phyloP scores from a whole-genome alignment of 2,797 vertebrate species.

The Hozukius guyotensis region DNA sequence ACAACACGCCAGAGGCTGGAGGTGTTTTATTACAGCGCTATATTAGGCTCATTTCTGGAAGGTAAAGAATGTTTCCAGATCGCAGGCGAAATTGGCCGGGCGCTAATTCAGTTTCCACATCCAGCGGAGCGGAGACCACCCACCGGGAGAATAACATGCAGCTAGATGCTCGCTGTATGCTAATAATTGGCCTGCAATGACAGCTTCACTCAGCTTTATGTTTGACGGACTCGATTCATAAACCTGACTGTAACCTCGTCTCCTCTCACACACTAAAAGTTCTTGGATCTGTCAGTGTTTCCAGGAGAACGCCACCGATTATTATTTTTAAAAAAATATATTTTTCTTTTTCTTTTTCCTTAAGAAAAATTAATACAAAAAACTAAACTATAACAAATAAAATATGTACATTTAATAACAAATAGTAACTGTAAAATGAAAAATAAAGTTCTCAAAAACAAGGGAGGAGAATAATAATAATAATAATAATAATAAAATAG shows the following conservation, averaged over 20 bases:
- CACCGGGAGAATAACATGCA: constrained; percentile 70
- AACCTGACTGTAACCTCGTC: not conserved
- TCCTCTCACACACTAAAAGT: not conserved
- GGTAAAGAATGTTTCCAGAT: constrained; percentile 91
- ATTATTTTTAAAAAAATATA: not conserved
- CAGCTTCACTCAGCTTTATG: constrained; percentile 56
- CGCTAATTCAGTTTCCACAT: constrained; percentile 86
- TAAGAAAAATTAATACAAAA: no score
- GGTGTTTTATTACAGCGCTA: constrained; percentile 87
- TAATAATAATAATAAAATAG: not conserved
- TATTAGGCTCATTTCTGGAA: constrained; percentile 85
- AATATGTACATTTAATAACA: no score
- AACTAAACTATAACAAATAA: no score
- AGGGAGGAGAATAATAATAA: not conserved
- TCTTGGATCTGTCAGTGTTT: not conserved
- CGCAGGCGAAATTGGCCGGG: constrained; percentile 79
- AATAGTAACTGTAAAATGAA: no score
- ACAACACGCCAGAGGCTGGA: constrained; percentile 84
- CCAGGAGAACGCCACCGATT: not conserved
- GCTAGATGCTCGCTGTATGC: constrained; percentile 56
- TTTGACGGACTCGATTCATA: not conserved
- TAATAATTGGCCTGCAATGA: constrained; percentile 50
- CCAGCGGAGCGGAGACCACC: constrained; percentile 81
- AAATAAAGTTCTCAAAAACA: no score
- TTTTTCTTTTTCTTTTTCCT: not conserved